Conservation (phyloP, 2,797 vertebrate species). For the Prionace glauca region DNA sequence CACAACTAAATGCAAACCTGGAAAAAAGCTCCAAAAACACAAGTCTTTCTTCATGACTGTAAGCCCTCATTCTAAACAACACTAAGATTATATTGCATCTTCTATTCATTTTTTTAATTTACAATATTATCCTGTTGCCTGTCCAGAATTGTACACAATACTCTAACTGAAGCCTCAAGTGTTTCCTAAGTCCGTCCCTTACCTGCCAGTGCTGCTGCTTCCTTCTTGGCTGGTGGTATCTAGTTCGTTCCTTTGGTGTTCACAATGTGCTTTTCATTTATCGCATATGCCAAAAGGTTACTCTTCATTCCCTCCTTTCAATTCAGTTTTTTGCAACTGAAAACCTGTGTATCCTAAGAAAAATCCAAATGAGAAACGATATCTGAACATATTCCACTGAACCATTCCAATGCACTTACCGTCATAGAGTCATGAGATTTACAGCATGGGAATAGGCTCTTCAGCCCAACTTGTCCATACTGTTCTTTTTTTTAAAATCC, state of each 20-base stretch:
- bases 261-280: not conserved
- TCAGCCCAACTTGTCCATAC: too few relatives aligned
- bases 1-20: too few relatives aligned
- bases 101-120: not conserved
- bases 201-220: not conserved
- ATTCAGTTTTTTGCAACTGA: not conserved
- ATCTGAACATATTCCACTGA: not conserved
- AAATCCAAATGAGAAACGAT: not conserved
- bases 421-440: too few relatives aligned
- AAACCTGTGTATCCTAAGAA: not conserved
- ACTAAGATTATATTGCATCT: not conserved
- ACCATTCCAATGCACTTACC: not conserved
- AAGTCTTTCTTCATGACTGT: not conserved
- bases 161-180: not conserved
- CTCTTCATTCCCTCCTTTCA: not conserved
- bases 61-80: not conserved
- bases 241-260: not conserved
- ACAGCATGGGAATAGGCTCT: too few relatives aligned
- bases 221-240: not conserved
- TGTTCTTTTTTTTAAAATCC: too few relatives aligned
- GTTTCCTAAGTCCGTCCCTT: not conserved
- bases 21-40: not conserved
- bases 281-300: not conserved
- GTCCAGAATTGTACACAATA: not conserved
- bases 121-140: not conserved